Conservation (phyloP, 1,140 invertebrate species). For the Leptoteleia sp. region DNA sequence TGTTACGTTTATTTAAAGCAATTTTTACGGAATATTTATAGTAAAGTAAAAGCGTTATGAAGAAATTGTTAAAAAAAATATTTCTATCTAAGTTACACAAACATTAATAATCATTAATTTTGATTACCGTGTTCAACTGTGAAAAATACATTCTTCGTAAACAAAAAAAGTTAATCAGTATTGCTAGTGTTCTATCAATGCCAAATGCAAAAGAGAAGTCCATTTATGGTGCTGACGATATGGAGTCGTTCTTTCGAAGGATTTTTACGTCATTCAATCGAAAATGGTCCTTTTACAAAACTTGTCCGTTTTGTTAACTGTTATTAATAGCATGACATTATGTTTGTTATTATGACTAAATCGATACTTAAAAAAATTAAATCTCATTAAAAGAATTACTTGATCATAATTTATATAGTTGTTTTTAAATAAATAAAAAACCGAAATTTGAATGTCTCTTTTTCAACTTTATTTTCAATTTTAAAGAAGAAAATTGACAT, state of each 20-base stretch:
- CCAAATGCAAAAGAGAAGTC: conserved; percentile 48
- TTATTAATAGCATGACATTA: conserved; percentile 15
- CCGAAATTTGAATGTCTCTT: too few species aligned
- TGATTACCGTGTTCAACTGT: too few species aligned
- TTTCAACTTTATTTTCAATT: too few species aligned
- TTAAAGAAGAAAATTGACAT: too few species aligned
- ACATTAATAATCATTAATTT: too few species aligned
- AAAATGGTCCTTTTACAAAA: conserved; percentile 50
- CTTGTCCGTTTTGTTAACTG: conserved; percentile 9
- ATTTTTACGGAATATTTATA: too few species aligned
- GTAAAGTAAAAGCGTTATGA: too few species aligned
- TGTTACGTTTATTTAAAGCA: too few species aligned
- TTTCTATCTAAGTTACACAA: too few species aligned
- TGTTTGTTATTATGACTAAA: conserved; percentile 8
- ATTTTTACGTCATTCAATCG: conserved; percentile 59
- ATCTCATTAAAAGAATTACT: neutral
- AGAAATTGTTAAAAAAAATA: too few species aligned
- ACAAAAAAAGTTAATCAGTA: conserved; percentile 17
- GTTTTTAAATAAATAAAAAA: too few species aligned
- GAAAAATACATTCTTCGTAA: conserved; percentile 14
- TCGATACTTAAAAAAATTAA: neutral
- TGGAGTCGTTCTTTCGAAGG: conserved; percentile 61
- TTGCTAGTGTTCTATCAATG: conserved; percentile 26
- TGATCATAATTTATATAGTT: neutral
- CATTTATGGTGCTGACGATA: conserved; percentile 65